These are phyloP conservation scores for Sycobia sp. DNA, from an alignment of 1,140 invertebrate genomes.

Conservation along the genomic window DNA sequence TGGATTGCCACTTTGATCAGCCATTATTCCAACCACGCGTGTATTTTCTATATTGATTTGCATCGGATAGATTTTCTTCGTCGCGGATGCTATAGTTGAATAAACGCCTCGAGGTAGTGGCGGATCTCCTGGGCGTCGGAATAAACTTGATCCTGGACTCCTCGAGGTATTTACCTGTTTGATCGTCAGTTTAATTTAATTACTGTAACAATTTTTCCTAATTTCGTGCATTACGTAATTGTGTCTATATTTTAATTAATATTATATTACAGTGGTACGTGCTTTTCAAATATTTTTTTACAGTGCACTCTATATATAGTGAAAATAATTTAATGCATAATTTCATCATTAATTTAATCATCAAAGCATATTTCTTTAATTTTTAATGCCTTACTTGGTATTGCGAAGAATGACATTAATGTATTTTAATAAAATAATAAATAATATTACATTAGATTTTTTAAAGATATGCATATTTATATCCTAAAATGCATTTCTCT, in stretches of 20 bases:
- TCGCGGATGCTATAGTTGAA: constrained; percentile 21
- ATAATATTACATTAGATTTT: no score
- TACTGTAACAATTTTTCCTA: constrained; percentile 10
- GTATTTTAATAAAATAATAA: no score
- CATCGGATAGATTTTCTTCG: constrained; percentile 25
- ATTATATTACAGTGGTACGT: not conserved
- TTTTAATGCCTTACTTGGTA: no score
- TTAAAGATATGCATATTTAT: no score
- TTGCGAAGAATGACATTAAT: no score
- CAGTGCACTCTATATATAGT: not conserved
- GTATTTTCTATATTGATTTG: constrained; percentile 26
- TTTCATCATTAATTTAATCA: no score
- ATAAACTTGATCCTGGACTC: constrained; percentile 37
- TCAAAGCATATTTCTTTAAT: not conserved
- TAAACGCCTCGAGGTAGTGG: constrained; percentile 17
- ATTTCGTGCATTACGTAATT: constrained; percentile 20
- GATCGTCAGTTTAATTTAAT: constrained; percentile 26
- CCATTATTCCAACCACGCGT: constrained; percentile 32
- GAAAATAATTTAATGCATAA: no score
- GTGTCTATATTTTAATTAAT: not conserved
- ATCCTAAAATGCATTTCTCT: no score
- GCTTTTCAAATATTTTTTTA: not conserved
- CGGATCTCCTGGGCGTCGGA: constrained; percentile 38
- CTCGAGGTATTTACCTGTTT: constrained; percentile 47
- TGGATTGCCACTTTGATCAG: constrained; percentile 52